Percentiles rank a stretch among this genome's conserved stretches.
Conservation (phyloP, 2,113 vertebrate species). For the Bungarus multicinctus region DNA sequence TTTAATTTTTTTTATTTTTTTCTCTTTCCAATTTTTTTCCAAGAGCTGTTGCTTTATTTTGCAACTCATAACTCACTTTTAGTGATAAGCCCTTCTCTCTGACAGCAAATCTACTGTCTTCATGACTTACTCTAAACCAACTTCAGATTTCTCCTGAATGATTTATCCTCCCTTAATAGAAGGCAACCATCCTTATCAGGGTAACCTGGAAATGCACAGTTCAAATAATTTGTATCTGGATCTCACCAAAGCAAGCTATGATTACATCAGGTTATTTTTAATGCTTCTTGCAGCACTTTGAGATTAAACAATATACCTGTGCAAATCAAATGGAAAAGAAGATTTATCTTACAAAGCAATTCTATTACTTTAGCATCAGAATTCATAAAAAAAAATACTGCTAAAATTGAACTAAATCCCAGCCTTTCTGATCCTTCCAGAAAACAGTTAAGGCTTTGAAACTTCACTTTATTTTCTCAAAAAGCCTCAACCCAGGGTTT, state of each 20-base stretch:
- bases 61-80: constrained; percentile 6
- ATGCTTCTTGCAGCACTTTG: constrained; percentile 2
- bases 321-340: not conserved
- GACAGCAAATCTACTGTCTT: constrained; percentile 25
- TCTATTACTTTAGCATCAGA: not conserved
- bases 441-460: not conserved
- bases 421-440: not conserved
- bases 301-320: constrained; percentile 28
- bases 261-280: constrained; percentile 32
- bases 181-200: constrained; percentile 36
- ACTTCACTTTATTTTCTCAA: not conserved
- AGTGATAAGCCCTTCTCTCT: constrained; percentile 11
- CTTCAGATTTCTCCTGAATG: constrained; percentile 18
- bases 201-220: not conserved
- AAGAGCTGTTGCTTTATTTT: constrained; percentile 15
- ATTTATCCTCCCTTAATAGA: constrained; percentile 51
- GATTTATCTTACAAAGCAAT: not conserved
- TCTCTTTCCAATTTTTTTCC: not conserved
- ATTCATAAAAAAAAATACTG: not conserved
- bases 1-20: constrained; percentile 7
- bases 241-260: constrained; percentile 25
- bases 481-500: not conserved
- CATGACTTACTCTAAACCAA: constrained; percentile 33
- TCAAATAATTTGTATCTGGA: constrained; percentile 25
- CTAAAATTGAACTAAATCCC: not conserved